Conservation (phyloP, 2,113 vertebrate species). For the Bettongia penicillata region DNA sequence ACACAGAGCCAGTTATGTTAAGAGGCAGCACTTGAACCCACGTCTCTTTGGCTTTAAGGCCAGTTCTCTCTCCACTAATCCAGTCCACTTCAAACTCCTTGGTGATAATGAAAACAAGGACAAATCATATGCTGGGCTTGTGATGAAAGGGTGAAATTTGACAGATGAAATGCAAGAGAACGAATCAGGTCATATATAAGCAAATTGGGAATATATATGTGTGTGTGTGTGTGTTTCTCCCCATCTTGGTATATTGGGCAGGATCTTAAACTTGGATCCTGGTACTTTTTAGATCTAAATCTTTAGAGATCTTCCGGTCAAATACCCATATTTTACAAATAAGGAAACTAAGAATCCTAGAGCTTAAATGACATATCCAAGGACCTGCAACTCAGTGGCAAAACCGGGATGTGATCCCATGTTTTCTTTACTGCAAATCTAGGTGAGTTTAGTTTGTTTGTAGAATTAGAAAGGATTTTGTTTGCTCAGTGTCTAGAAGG, state of each 20-base stretch:
- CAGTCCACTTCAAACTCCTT: not conserved
- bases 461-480: not conserved
- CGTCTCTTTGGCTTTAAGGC: not conserved
- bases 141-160: not conserved
- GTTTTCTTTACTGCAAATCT: not conserved
- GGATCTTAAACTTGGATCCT: not conserved
- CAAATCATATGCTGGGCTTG: not conserved
- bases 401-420: not conserved
- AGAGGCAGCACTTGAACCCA: not conserved
- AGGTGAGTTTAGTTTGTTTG: not conserved
- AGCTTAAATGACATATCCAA: not conserved
- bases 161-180: not conserved
- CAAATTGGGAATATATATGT: no score
- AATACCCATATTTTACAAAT: not conserved
- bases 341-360: not conserved
- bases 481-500: constrained; percentile 11
- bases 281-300: not conserved
- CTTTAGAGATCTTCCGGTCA: not conserved
- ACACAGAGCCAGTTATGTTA: not conserved
- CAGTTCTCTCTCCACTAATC: not conserved
- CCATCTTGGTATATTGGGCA: not conserved
- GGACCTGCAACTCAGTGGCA: not conserved
- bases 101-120: not conserved
- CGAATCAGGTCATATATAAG: not conserved
- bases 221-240: not conserved